Percentiles rank a stretch among this genome's conserved stretches.
Conservation (phyloP, 64 coral and sea anemone genomes). For the Acropora yongei region DNA sequence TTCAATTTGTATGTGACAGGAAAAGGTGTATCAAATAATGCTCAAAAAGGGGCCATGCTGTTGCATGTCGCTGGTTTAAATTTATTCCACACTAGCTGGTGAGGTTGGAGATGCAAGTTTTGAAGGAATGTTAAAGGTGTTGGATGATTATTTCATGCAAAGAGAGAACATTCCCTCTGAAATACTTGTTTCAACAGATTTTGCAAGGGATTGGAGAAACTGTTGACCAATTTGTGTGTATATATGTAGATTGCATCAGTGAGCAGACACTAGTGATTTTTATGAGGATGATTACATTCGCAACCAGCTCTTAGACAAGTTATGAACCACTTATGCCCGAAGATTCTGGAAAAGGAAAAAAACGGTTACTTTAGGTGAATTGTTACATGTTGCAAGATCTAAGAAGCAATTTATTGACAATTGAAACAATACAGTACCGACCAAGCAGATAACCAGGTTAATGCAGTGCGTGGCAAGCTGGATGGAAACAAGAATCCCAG, state of each 20-base stretch:
- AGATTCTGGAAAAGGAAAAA: not conserved
- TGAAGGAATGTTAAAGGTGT: not conserved
- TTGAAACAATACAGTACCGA: not conserved
- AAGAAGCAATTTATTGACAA: constrained; percentile 1
- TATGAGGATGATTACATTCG: not conserved
- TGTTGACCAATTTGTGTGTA: constrained; percentile 51
- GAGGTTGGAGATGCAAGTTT: not conserved
- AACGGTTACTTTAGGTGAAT: not conserved
- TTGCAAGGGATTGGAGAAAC: constrained; percentile 9
- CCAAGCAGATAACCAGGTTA: not conserved
- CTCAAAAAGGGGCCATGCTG: not conserved
- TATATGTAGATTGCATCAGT: constrained; percentile 10
- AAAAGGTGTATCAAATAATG: not conserved
- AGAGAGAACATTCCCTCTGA: constrained; percentile 29
- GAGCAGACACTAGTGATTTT: constrained; percentile 27
- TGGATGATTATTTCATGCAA: constrained; percentile 50
- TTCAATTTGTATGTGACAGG: constrained; percentile 8
- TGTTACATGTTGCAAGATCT: constrained; percentile 1
- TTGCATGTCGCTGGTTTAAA: not conserved
- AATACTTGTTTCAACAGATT: constrained; percentile 50
- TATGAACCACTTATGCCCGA: not conserved
- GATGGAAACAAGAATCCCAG: not conserved
- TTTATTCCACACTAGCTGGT: not conserved
- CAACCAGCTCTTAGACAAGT: constrained; percentile 5
- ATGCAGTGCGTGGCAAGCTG: not conserved